These are phyloP conservation scores for Hiodon alosoides DNA, from an alignment of 2,113 vertebrate species.

Conservation along the genomic window DNA sequence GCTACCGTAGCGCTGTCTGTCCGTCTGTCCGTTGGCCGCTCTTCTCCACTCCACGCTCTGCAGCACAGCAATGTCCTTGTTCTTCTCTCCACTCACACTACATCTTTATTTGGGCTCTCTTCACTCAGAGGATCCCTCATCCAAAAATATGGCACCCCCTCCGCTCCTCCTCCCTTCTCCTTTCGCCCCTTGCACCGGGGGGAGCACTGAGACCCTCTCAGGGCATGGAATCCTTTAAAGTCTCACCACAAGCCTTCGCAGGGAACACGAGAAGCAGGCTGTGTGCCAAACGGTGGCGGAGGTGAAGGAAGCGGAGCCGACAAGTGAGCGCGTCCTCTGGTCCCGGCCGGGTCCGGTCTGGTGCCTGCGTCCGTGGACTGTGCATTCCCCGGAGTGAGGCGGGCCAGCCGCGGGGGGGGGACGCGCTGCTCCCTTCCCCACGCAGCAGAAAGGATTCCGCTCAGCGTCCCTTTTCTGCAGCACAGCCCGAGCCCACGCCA, in stretches of 20 bases:
- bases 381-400: not conserved
- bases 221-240: conserved; percentile 47
- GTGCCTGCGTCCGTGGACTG: conserved; percentile 28
- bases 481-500: conserved; percentile 27
- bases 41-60: conserved; percentile 30
- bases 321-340: not conserved
- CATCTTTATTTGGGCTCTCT: conserved; percentile 69
- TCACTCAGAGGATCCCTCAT: conserved; percentile 60
- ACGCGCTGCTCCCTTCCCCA: not conserved
- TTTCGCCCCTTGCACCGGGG: conserved; percentile 21
- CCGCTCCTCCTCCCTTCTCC: conserved; percentile 27
- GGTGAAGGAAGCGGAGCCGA: conserved; percentile 17
- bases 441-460: conserved; percentile 39
- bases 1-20: conserved; percentile 19
- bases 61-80: conserved; percentile 66
- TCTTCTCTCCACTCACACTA: conserved; percentile 63
- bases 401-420: not conserved
- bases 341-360: conserved; percentile 20
- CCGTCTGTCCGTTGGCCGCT: conserved; percentile 38
- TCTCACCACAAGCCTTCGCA: not conserved
- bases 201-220: conserved; percentile 36
- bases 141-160: conserved; percentile 58
- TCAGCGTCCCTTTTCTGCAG: conserved; percentile 43
- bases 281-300: not conserved
- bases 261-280: not conserved